These are phyloP conservation scores for Calypte anna DNA, from an alignment of 2,113 vertebrate genomes.

Conservation along the genomic window DNA sequence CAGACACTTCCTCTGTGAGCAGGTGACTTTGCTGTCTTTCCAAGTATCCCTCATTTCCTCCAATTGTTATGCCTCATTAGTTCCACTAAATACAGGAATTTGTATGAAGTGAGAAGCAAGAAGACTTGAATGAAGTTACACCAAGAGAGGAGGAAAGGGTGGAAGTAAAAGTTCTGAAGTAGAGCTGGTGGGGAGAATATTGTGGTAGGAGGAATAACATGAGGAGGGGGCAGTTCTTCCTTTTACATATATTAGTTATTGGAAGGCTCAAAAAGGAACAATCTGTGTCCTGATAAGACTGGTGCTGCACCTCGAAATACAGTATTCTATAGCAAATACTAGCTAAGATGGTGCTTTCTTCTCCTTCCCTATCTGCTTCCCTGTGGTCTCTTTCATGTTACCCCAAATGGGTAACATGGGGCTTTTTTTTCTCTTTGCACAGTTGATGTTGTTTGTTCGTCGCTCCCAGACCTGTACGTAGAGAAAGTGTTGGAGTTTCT, in stretches of 20 bases:
- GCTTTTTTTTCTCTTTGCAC: neutral
- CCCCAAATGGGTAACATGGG: neutral
- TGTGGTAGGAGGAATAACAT: neutral
- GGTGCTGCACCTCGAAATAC: neutral
- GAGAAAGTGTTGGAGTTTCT: slow-evolving; percentile 90
- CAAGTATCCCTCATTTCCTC: neutral
- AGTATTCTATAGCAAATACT: neutral
- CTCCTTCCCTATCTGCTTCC: neutral
- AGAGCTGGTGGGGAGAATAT: neutral
- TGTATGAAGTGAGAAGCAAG: neutral
- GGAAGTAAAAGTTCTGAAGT: neutral
- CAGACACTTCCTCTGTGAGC: neutral
- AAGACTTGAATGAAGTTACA: neutral
- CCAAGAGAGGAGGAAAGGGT: neutral
- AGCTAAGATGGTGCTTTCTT: neutral
- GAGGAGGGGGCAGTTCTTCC: neutral
- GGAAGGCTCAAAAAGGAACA: neutral
- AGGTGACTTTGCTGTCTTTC: neutral
- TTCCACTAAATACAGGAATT: neutral
- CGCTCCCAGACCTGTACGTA: slow-evolving; percentile 90
- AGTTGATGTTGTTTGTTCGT: slow-evolving; percentile 88
- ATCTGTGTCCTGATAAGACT: neutral
- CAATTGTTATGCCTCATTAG: neutral
- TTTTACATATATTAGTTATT: neutral
- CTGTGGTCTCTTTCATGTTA: neutral